phyloP scores from a whole-genome alignment of 2,888 invertebrate genomes.

The Andrena chrysosceles region DNA sequence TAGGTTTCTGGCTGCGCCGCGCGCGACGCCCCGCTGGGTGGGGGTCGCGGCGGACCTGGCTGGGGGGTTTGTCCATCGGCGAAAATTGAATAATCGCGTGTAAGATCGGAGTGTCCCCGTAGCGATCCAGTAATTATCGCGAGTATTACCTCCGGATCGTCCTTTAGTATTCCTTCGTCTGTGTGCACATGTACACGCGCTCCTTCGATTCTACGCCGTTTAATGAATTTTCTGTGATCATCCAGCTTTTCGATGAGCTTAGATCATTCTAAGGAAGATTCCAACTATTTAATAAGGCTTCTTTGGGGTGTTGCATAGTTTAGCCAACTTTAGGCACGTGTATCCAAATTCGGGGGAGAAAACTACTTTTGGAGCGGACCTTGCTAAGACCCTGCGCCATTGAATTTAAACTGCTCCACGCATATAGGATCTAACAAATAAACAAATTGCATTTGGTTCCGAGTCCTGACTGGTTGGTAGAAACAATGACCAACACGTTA shows the following conservation, averaged over 20 bases:
- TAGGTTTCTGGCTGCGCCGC: constrained; percentile 22
- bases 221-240: not conserved
- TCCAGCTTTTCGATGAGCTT: not conserved
- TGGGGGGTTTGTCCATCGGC: not conserved
- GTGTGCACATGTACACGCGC: not conserved
- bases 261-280: too few relatives aligned
- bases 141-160: not conserved
- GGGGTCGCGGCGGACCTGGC: not conserved
- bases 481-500: not conserved
- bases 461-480: not conserved
- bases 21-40: not conserved
- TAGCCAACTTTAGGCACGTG: too few relatives aligned
- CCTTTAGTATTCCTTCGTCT: not conserved
- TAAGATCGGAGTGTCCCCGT: not conserved
- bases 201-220: constrained; percentile 7
- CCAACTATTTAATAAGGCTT: too few relatives aligned
- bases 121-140: constrained; percentile 11
- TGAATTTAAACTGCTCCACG: not conserved
- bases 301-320: too few relatives aligned
- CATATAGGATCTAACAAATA: not conserved
- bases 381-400: too few relatives aligned
- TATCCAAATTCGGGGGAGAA: too few relatives aligned
- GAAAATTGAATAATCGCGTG: constrained; percentile 13
- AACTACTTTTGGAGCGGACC: too few relatives aligned
- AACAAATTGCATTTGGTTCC: not conserved